Percentiles rank a stretch among this genome's conserved stretches.
Conservation (phyloP, 2,113 vertebrate genomes). For the Bambusicola thoracicus region DNA sequence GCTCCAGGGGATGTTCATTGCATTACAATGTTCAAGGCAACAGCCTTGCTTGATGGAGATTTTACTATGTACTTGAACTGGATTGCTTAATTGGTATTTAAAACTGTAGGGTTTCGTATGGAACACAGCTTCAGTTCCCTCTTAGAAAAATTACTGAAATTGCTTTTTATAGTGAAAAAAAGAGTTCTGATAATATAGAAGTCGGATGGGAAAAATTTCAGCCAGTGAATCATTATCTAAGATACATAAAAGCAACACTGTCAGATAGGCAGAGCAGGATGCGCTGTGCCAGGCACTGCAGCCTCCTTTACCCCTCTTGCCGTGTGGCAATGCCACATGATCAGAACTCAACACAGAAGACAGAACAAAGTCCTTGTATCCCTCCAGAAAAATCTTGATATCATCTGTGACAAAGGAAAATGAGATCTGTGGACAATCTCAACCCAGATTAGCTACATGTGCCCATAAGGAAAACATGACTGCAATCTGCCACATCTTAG, state of each 20-base stretch:
- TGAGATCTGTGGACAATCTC: slow-evolving; percentile 40
- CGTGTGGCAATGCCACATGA: not conserved
- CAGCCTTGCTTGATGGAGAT: not conserved
- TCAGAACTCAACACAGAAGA: not conserved
- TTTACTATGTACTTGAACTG: not conserved
- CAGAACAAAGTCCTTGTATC: slow-evolving; percentile 26
- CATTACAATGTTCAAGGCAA: not conserved
- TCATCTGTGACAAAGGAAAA: not conserved
- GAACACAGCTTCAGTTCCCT: not conserved
- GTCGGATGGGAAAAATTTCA: not conserved
- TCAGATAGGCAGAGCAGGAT: not conserved
- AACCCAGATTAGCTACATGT: not conserved
- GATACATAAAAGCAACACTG: not conserved
- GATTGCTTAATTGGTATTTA: not conserved
- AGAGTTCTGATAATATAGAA: not conserved
- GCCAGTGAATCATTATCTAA: not conserved
- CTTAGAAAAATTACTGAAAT: not conserved
- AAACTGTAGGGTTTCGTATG: not conserved
- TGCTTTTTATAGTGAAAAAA: not conserved
- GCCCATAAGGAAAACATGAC: not conserved
- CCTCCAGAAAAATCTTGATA: slow-evolving; percentile 8
- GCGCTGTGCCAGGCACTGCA: not conserved
- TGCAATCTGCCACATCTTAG: not conserved
- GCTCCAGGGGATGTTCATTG: not conserved
- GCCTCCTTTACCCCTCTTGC: not conserved